These are phyloP conservation scores for Nomada ferruginata DNA, from an alignment of 2,888 invertebrate genomes.

Conservation along the genomic window DNA sequence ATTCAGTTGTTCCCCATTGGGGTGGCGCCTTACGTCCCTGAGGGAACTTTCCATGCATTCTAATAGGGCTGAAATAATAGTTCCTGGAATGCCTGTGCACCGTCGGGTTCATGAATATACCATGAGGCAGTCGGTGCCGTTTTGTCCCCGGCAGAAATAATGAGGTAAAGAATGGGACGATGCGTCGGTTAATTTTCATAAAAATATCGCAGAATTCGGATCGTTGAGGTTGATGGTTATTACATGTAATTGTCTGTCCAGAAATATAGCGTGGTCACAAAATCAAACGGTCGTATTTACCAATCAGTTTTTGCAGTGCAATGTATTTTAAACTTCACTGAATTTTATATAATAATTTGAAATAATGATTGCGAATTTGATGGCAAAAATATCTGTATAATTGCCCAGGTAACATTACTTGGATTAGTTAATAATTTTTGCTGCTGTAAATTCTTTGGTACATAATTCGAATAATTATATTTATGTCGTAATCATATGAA, in stretches of 20 bases:
- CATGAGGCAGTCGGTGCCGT: constrained; percentile 8
- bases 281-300: too few species aligned
- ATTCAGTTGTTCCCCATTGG: constrained; percentile 68
- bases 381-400: too few species aligned
- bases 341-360: too few species aligned
- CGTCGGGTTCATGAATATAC: constrained; percentile 53
- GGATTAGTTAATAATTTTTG: too few species aligned
- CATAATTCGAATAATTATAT: too few species aligned
- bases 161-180: constrained; percentile 1
- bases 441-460: too few species aligned
- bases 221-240: background rate
- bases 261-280: too few species aligned
- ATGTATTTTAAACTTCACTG: too few species aligned
- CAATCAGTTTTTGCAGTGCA: too few species aligned
- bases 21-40: constrained; percentile 47
- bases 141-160: constrained; percentile 32
- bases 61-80: constrained; percentile 62
- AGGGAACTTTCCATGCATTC: constrained; percentile 63
- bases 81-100: constrained; percentile 35
- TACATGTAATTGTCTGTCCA: background rate
- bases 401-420: too few species aligned
- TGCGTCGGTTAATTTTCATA: constrained; percentile 1
- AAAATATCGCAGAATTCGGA: constrained; percentile 8
- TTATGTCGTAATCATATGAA: too few species aligned
- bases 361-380: too few species aligned